Evolutionary conservation across 2,797 vertebrate genomes (phyloP), one percentile per base, ranked within the genome.

Genomic region (Bovichtus variegatus): DNA sequence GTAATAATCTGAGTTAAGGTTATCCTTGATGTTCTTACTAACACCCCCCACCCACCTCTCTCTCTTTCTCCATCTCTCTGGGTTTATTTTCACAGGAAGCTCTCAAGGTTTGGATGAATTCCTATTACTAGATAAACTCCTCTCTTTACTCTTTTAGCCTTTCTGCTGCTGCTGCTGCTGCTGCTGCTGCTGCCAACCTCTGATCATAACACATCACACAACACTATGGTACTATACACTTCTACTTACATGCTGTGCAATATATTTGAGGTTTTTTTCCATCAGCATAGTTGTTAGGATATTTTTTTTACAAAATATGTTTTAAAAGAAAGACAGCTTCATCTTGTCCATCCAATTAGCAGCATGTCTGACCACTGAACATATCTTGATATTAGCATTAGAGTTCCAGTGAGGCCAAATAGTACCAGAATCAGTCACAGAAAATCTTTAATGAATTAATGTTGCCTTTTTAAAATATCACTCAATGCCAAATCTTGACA

Each of bases 21-120:
- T 5, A 53, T 57, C 21, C n/a, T 66, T 31, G 58, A 34, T 57
- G 54, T 73, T 63, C 65, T 16, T 41, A 81, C 25, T 81, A 57
- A 80, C 46, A 31, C 2, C 18, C 54, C 18, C 3, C 13, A 1
- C 9, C 23, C 51, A 10, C 15, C 18, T n/a, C 29, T 10, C 53
- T 12, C 18, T 31, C 23, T n/a, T 9, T 12, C 10, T 29, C 18
- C 23, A n/a, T 71, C 21, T 74, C 21, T 51, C 55, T 73, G 27
- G 21, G 86, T 93, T 93, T 94, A 86, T 88, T 80, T 94, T 93
- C 89, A 94, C 96, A 99, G 98, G 98, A 98, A 93, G 96, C 96
- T 75, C 96, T 98, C 76, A 98, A 98, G 98, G 98, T 99, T 98
- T 97, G 97, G 92, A 96, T 82, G 34, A 49, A 93, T 83, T 87